Base-by-base conservation (phyloP, 1,140 invertebrate genomes). In the Steinernema feltiae region DNA sequence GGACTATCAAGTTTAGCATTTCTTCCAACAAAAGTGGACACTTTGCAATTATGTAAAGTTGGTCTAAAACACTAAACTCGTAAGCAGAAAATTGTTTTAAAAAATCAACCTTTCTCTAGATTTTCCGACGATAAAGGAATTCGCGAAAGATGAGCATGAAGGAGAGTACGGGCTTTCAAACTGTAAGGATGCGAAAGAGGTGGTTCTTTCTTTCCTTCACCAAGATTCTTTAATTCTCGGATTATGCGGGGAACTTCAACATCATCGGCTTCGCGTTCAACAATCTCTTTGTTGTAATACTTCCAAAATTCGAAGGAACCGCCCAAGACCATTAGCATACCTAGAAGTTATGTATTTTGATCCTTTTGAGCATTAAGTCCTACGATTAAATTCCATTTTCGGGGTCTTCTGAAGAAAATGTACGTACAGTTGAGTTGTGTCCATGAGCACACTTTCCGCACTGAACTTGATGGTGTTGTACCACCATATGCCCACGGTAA, bases 401-500 rank as follows among this genome's bases (percentile, higher is more conserved):
- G 94, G 93, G 35, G 94, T 97, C 88, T 96, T 96, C 86, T 94
- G 91, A 83, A 98, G 93, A 87, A 95, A 98, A 84, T 92, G 94
- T 84, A 93, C 95, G 88, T 97, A 99, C 87, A 98, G 91, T 86
- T 95, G 91, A 0, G 94, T 94, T 24, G 97, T 99, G 84, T 96
- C 93, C 24, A 99, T 87, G 7, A 99, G 88, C 17, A 99, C 95
- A 88, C 92, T 88, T 78, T 90, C 94, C 80, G 93, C 94, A 80
- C 93, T 95, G 87, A 94, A 99, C 84, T 94, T 92, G 78, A 98
- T 98, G 70, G 94, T 97, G 76, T 92, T 91, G 87, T 98, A 97
- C 97, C 97, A 99, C 97, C 97, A 99, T 82, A 93, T 93, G 69
- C 95, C 95, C 79, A 98, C 92, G 79, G 92, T 91, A 72, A 93